Conservation (phyloP, 2,113 vertebrate species). For the Tringa solitaria region DNA sequence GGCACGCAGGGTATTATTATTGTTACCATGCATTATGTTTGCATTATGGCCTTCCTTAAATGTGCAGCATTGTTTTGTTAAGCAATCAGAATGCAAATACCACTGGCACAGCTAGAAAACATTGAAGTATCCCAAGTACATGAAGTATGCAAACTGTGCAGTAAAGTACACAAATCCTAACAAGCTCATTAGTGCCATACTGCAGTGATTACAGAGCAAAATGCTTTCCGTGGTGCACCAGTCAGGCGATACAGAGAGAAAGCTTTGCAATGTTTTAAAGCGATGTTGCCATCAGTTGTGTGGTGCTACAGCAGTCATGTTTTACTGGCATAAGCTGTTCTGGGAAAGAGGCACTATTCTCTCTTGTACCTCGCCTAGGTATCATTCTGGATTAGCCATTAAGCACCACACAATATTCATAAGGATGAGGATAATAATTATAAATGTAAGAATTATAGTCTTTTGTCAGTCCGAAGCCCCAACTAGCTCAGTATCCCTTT, state of each 20-base stretch:
- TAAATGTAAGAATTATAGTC: background rate
- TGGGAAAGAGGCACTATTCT: background rate
- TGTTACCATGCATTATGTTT: background rate
- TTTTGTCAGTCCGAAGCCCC: background rate
- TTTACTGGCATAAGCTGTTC: background rate
- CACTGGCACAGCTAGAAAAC: conserved; percentile 19
- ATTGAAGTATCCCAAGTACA: conserved; percentile 16
- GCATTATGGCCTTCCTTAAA: conserved; percentile 5
- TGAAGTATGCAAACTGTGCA: conserved; percentile 38
- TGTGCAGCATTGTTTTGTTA: conserved; percentile 15
- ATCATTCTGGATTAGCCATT: background rate
- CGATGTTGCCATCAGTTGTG: background rate
- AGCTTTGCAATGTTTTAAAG: background rate
- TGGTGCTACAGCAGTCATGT: background rate
- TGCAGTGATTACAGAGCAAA: conserved; percentile 50
- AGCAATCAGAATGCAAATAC: conserved; percentile 45
- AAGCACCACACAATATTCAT: background rate
- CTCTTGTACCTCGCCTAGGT: background rate
- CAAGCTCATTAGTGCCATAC: conserved; percentile 49
- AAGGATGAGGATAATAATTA: background rate
- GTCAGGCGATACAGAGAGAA: background rate
- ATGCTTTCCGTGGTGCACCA: conserved; percentile 2
- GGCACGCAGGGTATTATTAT: background rate
- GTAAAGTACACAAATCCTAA: conserved; percentile 55
- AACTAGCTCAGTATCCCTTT: background rate